Evolutionary conservation across 2,888 invertebrate species (phyloP).

Genomic region (Masnerella sp.): DNA sequence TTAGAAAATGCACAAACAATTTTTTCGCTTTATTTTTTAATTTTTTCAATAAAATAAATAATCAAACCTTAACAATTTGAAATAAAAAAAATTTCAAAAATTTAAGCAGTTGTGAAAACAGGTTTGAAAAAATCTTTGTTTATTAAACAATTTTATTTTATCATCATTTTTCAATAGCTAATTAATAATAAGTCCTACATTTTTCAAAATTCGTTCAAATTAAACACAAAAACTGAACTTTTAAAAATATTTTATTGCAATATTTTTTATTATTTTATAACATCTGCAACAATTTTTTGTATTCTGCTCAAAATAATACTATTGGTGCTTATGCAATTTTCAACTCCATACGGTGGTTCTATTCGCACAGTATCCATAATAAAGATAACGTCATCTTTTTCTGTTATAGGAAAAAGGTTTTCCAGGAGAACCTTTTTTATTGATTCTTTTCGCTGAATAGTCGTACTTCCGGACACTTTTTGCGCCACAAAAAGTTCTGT

Average conservation of each 20-base stretch:
- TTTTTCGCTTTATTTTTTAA: not conserved
- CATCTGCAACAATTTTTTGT: conserved; percentile 65
- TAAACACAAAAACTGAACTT: not conserved
- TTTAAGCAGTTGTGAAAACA: too few relatives aligned
- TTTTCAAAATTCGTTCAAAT: too few relatives aligned
- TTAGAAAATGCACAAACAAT: not conserved
- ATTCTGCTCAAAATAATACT: conserved; percentile 71
- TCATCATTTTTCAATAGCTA: too few relatives aligned
- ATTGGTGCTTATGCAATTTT: conserved; percentile 71
- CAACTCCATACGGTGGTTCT: conserved; percentile 71
- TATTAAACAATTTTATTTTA: too few relatives aligned
- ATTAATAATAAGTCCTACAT: too few relatives aligned
- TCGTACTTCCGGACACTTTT: conserved; percentile 52
- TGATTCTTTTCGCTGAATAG: conserved; percentile 64
- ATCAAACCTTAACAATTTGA: too few relatives aligned
- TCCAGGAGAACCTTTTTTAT: conserved; percentile 67
- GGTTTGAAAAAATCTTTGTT: too few relatives aligned
- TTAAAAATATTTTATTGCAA: conserved; percentile 9
- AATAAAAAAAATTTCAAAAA: too few relatives aligned
- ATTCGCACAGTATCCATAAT: conserved; percentile 70
- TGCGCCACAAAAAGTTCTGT: conserved; percentile 68
- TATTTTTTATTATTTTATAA: conserved; percentile 31
- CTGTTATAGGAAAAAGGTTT: conserved; percentile 71
- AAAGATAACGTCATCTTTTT: conserved; percentile 67
- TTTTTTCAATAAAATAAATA: too few relatives aligned